Base-by-base conservation (phyloP, 2,888 invertebrate genomes). In the Bombylius major region DNA sequence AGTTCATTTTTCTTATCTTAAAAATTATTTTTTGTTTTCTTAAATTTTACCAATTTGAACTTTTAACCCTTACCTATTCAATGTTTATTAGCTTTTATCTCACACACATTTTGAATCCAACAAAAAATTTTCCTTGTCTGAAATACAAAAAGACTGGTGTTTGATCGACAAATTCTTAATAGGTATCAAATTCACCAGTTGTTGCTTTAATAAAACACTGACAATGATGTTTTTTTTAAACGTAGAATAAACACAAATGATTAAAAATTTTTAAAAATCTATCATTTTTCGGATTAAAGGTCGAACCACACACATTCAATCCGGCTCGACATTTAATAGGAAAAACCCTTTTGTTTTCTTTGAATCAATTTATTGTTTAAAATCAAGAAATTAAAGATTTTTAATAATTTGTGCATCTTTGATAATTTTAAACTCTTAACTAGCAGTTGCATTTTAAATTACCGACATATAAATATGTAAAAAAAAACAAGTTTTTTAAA, bases 101-200 rank as follows among this genome's bases (percentile, higher is more conserved):
- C 23, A 23, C 23, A 23, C 23, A 23, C 23, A 23, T 23, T 23
- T 23, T 23, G 23, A 23, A 23, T 23, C 23, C 23, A 23, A 23
- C 23, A 23, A 23, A 23, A 23, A 23, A 23, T 23, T 23, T 23
- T 23, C 4, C 4, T 78, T 78, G 79, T 79, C 86, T 86, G 87
- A 83, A 87, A 87, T 70, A 82, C 79, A 82, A 88, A 87, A 87
- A 85, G 86, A 88, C 89, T 89, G 89, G 88, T 87, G 89, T 87
- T 86, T 88, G 83, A 87, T 84, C 39, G 39, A 82, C 83, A 78
- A 81, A 78, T 78, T 67, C 63, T 66, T 64, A 42, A 42, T 42
- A n/a, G n/a, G n/a, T n/a, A 63, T 64, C 63, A 65, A 64, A 61
- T 58, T 62, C 66, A 68, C 68, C 69, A 67, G 67, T 65, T 64